A percentile compares a stretch with the other conserved stretches of the same genome.
Evolutionary conservation across 2,888 invertebrate species (phyloP).

Genomic region (Netelia melanura): DNA sequence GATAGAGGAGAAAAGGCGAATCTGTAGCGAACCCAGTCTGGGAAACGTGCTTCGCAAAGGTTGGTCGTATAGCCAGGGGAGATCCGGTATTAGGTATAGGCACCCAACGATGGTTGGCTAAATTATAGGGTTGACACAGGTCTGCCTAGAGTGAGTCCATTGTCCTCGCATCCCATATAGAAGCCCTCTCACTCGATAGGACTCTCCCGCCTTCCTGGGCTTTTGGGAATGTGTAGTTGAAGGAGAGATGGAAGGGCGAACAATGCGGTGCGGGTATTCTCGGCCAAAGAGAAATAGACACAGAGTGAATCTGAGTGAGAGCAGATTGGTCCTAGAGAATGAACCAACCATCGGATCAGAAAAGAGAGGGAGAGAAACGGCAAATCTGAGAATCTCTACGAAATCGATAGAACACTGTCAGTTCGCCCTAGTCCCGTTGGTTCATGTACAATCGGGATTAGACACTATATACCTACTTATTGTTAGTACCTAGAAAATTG

Average conservation of each 20-base stretch:
- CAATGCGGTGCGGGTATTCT: constrained; percentile 56
- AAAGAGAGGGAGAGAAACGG: constrained; percentile 13
- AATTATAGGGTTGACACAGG: constrained; percentile 68
- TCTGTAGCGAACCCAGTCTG: constrained; percentile 41
- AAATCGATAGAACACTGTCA: background rate
- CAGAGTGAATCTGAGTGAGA: constrained; percentile 21
- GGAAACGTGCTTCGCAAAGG: constrained; percentile 56
- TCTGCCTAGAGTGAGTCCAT: constrained; percentile 64
- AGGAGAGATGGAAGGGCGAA: constrained; percentile 45
- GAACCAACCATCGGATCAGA: constrained; percentile 37
- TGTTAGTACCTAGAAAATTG: constrained; percentile 18
- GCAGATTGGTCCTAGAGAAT: constrained; percentile 62
- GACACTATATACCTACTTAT: constrained; percentile 13
- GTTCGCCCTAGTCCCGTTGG: too few species aligned
- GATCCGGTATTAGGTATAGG: constrained; percentile 53
- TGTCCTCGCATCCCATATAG: constrained; percentile 57
- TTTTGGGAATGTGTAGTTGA: constrained; percentile 48
- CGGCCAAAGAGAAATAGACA: constrained; percentile 42
- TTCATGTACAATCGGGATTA: background rate
- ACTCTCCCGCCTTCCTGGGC: constrained; percentile 44
- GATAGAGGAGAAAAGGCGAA: constrained; percentile 25
- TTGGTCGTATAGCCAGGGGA: constrained; percentile 24
- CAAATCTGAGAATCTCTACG: background rate
- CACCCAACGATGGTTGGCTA: constrained; percentile 55
- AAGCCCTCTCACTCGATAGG: constrained; percentile 51